Percentiles rank a stretch among this genome's conserved stretches.
Evolutionary conservation across 35 echinoderm and acorn worm genomes (phyloP).

Genomic region (Stichopus chloronotus): DNA sequence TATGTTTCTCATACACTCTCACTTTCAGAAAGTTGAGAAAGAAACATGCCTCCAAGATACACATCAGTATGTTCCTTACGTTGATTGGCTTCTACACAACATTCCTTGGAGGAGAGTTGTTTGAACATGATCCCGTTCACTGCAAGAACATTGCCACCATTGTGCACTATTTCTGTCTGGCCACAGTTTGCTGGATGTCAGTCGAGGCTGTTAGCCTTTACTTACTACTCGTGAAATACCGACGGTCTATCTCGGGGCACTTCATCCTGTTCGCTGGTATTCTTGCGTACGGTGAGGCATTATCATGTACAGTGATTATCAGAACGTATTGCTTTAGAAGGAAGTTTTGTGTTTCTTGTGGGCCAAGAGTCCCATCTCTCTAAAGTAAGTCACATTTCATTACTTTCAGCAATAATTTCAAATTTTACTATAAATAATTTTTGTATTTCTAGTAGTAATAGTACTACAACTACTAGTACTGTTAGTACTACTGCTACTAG

Average conservation of each 20-base stretch:
- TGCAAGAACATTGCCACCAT: constrained; percentile 9
- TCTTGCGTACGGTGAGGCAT: not conserved
- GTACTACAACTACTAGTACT: not conserved
- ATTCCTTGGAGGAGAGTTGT: constrained; percentile 3
- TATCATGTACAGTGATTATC: not conserved
- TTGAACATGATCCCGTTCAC: not conserved
- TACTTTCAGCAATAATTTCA: not conserved
- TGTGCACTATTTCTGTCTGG: constrained; percentile 14
- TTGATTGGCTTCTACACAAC: not conserved
- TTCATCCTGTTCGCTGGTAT: not conserved
- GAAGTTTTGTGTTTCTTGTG: too few species aligned
- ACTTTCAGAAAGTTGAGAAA: not conserved
- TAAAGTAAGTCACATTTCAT: too few species aligned
- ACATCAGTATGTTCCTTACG: constrained; percentile 10
- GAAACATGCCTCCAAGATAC: constrained; percentile 11
- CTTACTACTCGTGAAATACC: constrained; percentile 18
- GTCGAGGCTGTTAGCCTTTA: constrained; percentile 16
- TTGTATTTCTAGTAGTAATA: not conserved
- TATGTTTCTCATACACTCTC: not conserved
- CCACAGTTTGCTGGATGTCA: not conserved
- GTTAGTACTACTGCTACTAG: not conserved
- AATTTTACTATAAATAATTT: not conserved
- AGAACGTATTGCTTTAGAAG: too few species aligned
- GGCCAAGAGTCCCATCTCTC: too few species aligned
- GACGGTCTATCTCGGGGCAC: not conserved